Evolutionary conservation across 2,113 vertebrate genomes (phyloP), one percentile per base, ranked within the genome.

Genomic region (Paraplagusia blochii): DNA sequence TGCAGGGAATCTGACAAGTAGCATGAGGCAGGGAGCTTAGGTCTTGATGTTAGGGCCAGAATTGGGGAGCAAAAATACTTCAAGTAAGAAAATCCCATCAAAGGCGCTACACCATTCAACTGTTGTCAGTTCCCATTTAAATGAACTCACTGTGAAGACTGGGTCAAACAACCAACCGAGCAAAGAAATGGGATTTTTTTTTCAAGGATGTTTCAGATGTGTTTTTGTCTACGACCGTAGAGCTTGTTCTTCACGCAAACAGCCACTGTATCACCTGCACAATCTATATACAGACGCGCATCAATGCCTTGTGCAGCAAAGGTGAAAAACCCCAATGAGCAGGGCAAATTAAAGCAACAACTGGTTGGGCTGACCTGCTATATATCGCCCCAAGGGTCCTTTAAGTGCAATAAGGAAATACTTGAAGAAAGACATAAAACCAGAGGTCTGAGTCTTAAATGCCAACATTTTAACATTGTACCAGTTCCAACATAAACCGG

Each of bases 111-210:
- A 75, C 81, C 79, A 83, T 85, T 85, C 77, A 74, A 68, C 76
- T 77, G 63, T 68, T 87, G 88, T 88, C 86, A 79, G 70, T 66
- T 78, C 64, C 53, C 50, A 80, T 88, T 87, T 73, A 74, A 78
- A 62, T 66, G 59, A 66, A 83, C 53, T 72, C 76, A 72, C 59
- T 58, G 11, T 75, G 76, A 80, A 69, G 51, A 61, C 59, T 43
- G 45, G 72, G 61, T 72, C 68, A 82, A 82, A 85, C 76, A 72
- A 61, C 76, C 68, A 67, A 66, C 72, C 62, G 16, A 42, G 63
- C 38, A 17, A 47, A 72, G 53, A 69, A 63, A 66, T 35, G 13
- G 53, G 39, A 36, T 63, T 29, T 29, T 29, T 29, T 63, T 49
- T 22, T n/a, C 42, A 44, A 65, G 38, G 40, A 53, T 39, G 29